These are phyloP conservation scores for Philopotamus ludificatus DNA, from an alignment of 1,140 invertebrate species.

Conservation along the genomic window DNA sequence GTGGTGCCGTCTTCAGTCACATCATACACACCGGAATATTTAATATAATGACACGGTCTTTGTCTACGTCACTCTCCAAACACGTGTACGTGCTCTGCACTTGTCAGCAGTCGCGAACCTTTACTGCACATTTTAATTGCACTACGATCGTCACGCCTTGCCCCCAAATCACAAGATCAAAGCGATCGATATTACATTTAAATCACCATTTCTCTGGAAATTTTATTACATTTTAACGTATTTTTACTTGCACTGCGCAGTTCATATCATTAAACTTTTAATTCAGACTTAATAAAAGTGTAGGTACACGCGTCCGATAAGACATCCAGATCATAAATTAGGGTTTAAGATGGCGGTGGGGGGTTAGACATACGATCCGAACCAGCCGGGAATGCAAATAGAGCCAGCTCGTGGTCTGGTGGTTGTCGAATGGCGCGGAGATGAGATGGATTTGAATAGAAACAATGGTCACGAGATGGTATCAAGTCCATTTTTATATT, in stretches of 20 bases:
- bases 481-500: conserved; percentile 12
- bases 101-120: conserved; percentile 1
- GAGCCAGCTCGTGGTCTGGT: background rate
- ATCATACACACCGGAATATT: conserved; percentile 24
- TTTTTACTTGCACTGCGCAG: too few species aligned
- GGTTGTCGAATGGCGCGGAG: background rate
- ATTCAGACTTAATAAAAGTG: too few species aligned
- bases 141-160: too few species aligned
- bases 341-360: too few species aligned
- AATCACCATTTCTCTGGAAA: too few species aligned
- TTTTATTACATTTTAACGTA: too few species aligned
- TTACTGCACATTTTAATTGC: too few species aligned
- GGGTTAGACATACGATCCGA: background rate
- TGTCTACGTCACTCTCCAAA: conserved; percentile 28
- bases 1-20: conserved; percentile 34
- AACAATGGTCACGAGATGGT: conserved; percentile 20
- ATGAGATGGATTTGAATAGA: conserved; percentile 24
- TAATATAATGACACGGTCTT: conserved; percentile 29
- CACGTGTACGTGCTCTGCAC: conserved; percentile 8
- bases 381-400: background rate
- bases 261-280: too few species aligned
- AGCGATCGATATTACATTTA: too few species aligned
- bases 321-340: too few species aligned
- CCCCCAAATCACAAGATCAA: too few species aligned
- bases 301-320: too few species aligned